Evolutionary conservation across 92 coral and sea anemone species (phyloP).

Genomic region (Metridium senile): DNA sequence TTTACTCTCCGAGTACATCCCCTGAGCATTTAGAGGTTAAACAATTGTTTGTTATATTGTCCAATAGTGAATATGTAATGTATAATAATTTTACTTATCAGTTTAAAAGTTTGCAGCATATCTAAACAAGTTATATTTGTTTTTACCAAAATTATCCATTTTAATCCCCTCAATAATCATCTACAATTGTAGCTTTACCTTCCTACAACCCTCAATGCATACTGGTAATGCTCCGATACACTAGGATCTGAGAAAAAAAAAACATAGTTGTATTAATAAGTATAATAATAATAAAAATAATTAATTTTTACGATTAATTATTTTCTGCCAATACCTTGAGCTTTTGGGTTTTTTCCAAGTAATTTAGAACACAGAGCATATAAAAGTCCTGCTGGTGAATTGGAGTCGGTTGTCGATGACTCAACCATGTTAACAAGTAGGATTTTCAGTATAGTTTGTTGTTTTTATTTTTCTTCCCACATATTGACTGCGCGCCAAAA

Average conservation of each 20-base stretch:
- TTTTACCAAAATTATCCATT: background rate
- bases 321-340: conserved; percentile 59
- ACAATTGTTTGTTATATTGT: too few relatives aligned
- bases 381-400: conserved; percentile 75
- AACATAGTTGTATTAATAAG: too few relatives aligned
- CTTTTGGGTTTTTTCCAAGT: conserved; percentile 62
- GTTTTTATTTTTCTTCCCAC: conserved; percentile 19
- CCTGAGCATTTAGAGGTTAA: too few relatives aligned
- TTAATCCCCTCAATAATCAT: background rate
- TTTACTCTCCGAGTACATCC: too few relatives aligned
- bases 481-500: conserved; percentile 53
- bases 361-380: conserved; percentile 74
- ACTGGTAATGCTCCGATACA: conserved; percentile 87
- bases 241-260: conserved; percentile 32
- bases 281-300: too few relatives aligned
- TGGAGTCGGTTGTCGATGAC: conserved; percentile 58
- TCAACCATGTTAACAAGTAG: conserved; percentile 53
- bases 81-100: too few relatives aligned
- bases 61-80: too few relatives aligned
- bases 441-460: conserved; percentile 1
- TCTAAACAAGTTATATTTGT: too few relatives aligned
- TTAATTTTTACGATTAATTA: too few relatives aligned
- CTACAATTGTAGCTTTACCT: conserved; percentile 37
- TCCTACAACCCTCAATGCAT: conserved; percentile 91
- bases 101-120: too few relatives aligned